These are phyloP conservation scores for Mesoclemmys tuberculata DNA, from an alignment of 2,113 vertebrate genomes.

Conservation along the genomic window DNA sequence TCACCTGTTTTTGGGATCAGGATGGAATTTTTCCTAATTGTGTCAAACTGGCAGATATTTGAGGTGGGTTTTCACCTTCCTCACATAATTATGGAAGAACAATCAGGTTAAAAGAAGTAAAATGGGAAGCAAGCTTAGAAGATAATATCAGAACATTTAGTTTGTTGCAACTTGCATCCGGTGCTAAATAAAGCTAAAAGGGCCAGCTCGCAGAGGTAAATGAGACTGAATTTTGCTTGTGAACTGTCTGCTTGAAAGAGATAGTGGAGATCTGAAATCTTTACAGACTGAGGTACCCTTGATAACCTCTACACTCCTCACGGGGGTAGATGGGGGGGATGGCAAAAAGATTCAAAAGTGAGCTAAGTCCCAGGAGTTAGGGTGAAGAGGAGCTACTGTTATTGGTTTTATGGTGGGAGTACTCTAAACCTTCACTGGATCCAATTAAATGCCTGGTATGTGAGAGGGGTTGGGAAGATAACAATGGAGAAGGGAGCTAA, in stretches of 20 bases:
- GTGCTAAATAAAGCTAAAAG: background rate
- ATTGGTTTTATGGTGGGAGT: background rate
- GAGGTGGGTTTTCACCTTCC: background rate
- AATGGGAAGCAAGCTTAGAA: background rate
- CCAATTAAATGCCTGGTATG: rapidly evolving
- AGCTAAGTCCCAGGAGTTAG: rapidly evolving
- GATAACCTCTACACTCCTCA: background rate
- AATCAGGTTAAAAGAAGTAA: background rate
- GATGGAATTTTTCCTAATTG: background rate
- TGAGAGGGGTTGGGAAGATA: background rate
- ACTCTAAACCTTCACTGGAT: rapidly evolving
- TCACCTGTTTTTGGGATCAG: no score
- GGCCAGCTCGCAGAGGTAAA: background rate
- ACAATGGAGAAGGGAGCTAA: rapidly evolving
- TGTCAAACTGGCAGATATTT: background rate
- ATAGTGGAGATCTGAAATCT: background rate
- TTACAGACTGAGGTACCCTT: background rate
- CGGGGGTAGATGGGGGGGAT: rapidly evolving
- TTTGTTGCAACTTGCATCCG: background rate
- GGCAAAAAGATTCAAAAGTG: background rate
- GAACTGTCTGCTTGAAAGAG: background rate
- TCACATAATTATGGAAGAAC: no score
- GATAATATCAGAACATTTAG: background rate
- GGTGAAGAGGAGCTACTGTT: background rate
- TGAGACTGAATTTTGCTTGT: background rate